phyloP scores from a whole-genome alignment of 2,888 invertebrate genomes.

The Caenorhabditis sp. region DNA sequence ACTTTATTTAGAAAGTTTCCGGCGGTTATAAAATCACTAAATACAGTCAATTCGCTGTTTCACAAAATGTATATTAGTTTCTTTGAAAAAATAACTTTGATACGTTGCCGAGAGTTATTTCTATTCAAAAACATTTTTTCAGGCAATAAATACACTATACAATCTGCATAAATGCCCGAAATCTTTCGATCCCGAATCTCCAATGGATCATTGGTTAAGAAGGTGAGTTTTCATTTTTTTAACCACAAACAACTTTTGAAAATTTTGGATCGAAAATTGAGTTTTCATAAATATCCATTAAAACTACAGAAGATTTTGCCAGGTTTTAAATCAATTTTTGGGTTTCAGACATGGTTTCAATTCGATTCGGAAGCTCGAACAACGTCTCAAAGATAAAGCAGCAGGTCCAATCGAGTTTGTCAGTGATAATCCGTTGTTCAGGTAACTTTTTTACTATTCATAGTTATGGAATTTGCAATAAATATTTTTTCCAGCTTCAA shows the following conservation, averaged over 20 bases:
- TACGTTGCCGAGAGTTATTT: too few relatives aligned
- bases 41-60: too few relatives aligned
- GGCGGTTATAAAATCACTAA: too few relatives aligned
- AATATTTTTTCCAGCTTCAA: conserved; percentile 76
- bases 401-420: conserved; percentile 83
- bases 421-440: conserved; percentile 85
- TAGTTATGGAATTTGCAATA: too few relatives aligned
- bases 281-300: background rate
- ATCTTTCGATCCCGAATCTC: conserved; percentile 76
- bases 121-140: too few relatives aligned
- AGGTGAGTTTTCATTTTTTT: conserved; percentile 72
- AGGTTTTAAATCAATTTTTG: too few relatives aligned
- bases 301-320: too few relatives aligned
- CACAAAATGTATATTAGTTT: too few relatives aligned
- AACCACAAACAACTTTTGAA: background rate
- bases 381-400: conserved; percentile 77
- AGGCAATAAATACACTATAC: conserved; percentile 91
- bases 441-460: conserved; percentile 77
- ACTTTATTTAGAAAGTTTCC: too few relatives aligned
- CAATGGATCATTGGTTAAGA: conserved; percentile 88
- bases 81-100: too few relatives aligned
- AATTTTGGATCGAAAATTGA: background rate
- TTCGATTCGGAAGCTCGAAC: conserved; percentile 75
- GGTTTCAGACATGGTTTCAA: conserved; percentile 41
- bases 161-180: conserved; percentile 78